phyloP scores from a whole-genome alignment of 2,113 vertebrate species.

The Pholis gunnellus region DNA sequence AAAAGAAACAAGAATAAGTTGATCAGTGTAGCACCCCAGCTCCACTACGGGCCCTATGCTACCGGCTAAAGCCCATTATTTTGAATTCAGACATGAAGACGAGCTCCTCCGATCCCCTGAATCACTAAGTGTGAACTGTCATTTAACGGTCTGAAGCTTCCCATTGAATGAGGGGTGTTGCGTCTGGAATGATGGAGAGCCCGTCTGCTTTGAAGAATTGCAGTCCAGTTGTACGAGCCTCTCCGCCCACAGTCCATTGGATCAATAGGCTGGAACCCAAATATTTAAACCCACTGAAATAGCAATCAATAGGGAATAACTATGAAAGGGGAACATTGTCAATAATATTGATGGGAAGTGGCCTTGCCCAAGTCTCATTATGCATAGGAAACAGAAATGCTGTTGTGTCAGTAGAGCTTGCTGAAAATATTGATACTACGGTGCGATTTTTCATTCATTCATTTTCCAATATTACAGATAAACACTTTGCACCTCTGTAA shows the following conservation, averaged over 20 bases:
- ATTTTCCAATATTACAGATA: not conserved
- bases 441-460: not conserved
- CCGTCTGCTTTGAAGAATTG: conserved; percentile 46
- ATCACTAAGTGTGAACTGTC: conserved; percentile 31
- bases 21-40: not conserved
- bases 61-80: conserved; percentile 20
- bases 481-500: not conserved
- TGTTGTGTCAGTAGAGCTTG: not conserved
- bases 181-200: conserved; percentile 29
- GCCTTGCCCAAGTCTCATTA: conserved; percentile 35
- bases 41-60: not conserved
- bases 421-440: not conserved
- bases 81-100: conserved; percentile 34
- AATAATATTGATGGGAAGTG: conserved; percentile 44
- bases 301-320: conserved; percentile 41
- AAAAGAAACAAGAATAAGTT: conserved; percentile 20
- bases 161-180: conserved; percentile 2
- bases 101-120: not conserved
- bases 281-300: conserved; percentile 62
- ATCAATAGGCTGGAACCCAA: conserved; percentile 56
- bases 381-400: conserved; percentile 24
- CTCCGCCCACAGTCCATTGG: conserved; percentile 23
- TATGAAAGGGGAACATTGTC: conserved; percentile 11
- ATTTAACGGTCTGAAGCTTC: conserved; percentile 51
- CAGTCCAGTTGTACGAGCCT: conserved; percentile 24